Percentiles rank a stretch among this genome's conserved stretches.
Conservation (phyloP, 1,140 invertebrate species). For the Agrilus planipennis region DNA sequence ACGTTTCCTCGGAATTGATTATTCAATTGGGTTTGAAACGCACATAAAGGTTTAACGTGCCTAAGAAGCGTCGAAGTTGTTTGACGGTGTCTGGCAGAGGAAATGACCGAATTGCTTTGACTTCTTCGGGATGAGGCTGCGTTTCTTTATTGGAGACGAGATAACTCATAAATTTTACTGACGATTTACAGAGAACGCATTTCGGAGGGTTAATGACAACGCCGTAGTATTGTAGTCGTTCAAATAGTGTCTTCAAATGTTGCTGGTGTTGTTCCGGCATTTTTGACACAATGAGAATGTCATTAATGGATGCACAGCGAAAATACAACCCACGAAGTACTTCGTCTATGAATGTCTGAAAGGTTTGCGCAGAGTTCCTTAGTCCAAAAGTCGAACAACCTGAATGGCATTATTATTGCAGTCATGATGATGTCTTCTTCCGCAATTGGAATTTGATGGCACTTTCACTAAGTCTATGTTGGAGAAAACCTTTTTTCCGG, state of each 20-base stretch:
- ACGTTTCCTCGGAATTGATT: too few species aligned
- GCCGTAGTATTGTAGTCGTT: too few species aligned
- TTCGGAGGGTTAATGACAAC: conserved; percentile 21
- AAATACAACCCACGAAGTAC: conserved; percentile 31
- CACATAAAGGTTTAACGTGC: too few species aligned
- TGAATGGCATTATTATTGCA: too few species aligned
- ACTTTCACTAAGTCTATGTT: too few species aligned
- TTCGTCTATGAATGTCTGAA: conserved; percentile 39
- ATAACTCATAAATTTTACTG: conserved; percentile 21
- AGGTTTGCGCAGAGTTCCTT: conserved; percentile 35
- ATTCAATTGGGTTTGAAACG: too few species aligned
- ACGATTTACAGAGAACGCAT: conserved; percentile 33
- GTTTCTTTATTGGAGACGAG: not conserved
- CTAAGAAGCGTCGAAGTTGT: too few species aligned
- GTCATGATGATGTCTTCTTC: too few species aligned
- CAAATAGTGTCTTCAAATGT: conserved; percentile 5
- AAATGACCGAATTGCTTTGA: not conserved
- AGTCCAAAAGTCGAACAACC: too few species aligned
- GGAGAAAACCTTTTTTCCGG: too few species aligned
- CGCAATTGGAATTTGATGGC: too few species aligned
- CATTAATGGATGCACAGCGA: conserved; percentile 37
- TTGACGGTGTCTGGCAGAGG: not conserved
- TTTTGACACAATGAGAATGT: conserved; percentile 38
- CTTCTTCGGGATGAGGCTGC: not conserved
- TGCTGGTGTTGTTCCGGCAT: conserved; percentile 18